phyloP scores from a whole-genome alignment of 1,140 invertebrate genomes.

The Drosophila pseudoobscura region DNA sequence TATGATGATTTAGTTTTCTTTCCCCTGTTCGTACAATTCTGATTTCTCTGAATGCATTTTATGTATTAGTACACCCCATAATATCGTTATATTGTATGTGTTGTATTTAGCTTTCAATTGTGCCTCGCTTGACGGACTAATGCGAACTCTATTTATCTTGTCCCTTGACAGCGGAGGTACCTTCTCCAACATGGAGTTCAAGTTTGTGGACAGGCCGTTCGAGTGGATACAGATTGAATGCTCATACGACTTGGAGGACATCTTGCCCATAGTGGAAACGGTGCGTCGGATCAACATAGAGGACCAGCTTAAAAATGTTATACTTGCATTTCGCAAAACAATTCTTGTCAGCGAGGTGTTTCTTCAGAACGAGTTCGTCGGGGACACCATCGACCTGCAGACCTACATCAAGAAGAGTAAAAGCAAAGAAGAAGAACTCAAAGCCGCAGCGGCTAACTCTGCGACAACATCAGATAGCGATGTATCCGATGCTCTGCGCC shows the following conservation, averaged over 20 bases:
- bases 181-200: constrained; percentile 68
- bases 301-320: constrained; percentile 72
- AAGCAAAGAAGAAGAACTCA: constrained; percentile 48
- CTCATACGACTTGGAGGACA: constrained; percentile 74
- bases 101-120: constrained; percentile 22
- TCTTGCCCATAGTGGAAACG: constrained; percentile 66
- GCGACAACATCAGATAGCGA: neutral
- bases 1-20: constrained; percentile 14
- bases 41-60: constrained; percentile 55
- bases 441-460: constrained; percentile 14
- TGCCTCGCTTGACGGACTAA: neutral
- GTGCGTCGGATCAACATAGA: constrained; percentile 76
- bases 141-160: constrained; percentile 1
- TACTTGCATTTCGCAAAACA: constrained; percentile 63
- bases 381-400: constrained; percentile 70
- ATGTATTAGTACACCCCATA: constrained; percentile 33
- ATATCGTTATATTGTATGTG: constrained; percentile 37
- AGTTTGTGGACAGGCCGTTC: constrained; percentile 74
- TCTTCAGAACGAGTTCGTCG: constrained; percentile 69
- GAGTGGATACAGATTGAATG: constrained; percentile 78
- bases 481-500: constrained; percentile 33
- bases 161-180: constrained; percentile 58
- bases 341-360: constrained; percentile 75
- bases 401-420: constrained; percentile 66
- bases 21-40: constrained; percentile 27